phyloP scores from a whole-genome alignment of 2,797 vertebrate species.

The Liparis tanakae region DNA sequence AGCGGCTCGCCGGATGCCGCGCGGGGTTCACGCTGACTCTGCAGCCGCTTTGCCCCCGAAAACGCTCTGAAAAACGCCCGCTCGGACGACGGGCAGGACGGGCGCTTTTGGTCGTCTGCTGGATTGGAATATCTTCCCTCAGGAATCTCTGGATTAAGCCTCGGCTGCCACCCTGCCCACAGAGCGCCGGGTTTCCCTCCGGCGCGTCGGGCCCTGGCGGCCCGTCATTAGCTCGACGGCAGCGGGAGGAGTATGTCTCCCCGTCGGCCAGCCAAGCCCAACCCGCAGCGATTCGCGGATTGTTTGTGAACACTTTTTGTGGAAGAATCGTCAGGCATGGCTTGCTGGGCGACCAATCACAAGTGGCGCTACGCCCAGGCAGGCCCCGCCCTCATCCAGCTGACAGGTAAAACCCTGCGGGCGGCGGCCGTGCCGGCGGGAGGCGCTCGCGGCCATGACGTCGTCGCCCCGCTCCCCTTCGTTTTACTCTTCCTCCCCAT shows the following conservation, averaged over 20 bases:
- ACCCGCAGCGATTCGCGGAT: constrained; percentile 42
- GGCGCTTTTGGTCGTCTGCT: constrained; percentile 69
- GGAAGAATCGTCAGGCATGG: constrained; percentile 60
- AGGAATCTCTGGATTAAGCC: constrained; percentile 73
- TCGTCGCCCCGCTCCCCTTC: constrained; percentile 1
- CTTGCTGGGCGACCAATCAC: constrained; percentile 71
- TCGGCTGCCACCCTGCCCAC: constrained; percentile 56
- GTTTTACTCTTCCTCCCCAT: neutral
- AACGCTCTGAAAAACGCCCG: constrained; percentile 45
- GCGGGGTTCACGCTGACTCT: constrained; percentile 23
- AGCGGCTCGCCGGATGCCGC: constrained; percentile 62
- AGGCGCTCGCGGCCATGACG: neutral
- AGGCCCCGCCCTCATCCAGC: constrained; percentile 68
- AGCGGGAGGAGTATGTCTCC: constrained; percentile 28
- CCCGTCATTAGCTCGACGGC: constrained; percentile 59
- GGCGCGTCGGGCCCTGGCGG: constrained; percentile 39
- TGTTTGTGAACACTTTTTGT: constrained; percentile 26
- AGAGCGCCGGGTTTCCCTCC: constrained; percentile 54
- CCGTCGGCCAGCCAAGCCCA: constrained; percentile 28
- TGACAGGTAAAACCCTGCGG: constrained; percentile 72
- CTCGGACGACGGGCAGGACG: constrained; percentile 46
- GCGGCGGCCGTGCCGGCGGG: neutral
- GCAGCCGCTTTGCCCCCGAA: neutral
- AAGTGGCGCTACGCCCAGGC: constrained; percentile 71
- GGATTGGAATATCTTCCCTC: constrained; percentile 75